Percentiles rank a stretch among this genome's conserved stretches.
These are phyloP conservation scores for Cyrtodaria siliqua DNA, from an alignment of 2,888 invertebrate species.

Conservation along the genomic window DNA sequence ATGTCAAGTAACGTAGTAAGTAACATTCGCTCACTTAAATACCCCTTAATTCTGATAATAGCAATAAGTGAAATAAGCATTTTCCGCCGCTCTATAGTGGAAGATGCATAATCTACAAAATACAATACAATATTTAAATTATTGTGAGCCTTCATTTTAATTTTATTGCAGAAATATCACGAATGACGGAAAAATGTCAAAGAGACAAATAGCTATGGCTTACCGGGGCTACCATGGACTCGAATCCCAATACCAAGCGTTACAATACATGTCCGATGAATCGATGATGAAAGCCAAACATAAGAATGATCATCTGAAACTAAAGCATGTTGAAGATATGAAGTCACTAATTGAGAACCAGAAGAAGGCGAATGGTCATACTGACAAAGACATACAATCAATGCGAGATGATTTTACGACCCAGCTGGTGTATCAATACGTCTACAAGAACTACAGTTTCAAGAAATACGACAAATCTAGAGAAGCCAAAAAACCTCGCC, in stretches of 20 bases:
- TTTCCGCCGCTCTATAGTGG: too few species aligned
- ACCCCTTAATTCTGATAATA: too few species aligned
- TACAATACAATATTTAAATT: too few species aligned
- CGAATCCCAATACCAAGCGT: slow-evolving; percentile 52
- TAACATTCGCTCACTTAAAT: too few species aligned
- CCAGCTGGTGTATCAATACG: slow-evolving; percentile 59
- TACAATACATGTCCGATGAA: slow-evolving; percentile 47
- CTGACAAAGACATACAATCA: slow-evolving; percentile 30
- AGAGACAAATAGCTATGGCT: slow-evolving; percentile 50
- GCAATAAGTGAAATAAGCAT: too few species aligned
- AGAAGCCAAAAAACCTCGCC: slow-evolving; percentile 40
- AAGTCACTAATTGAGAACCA: slow-evolving; percentile 34
- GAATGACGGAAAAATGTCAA: slow-evolving; percentile 46
- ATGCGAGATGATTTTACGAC: slow-evolving; percentile 57
- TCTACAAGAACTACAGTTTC: slow-evolving; percentile 57
- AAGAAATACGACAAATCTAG: slow-evolving; percentile 36
- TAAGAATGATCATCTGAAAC: slow-evolving; percentile 42
- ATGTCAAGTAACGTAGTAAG: too few species aligned
- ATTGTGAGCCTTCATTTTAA: too few species aligned
- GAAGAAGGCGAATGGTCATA: slow-evolving; percentile 13
- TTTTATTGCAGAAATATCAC: slow-evolving; percentile 60
- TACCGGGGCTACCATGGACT: slow-evolving; percentile 60
- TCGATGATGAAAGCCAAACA: slow-evolving; percentile 33
- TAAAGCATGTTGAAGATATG: slow-evolving; percentile 50
- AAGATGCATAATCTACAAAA: too few species aligned